Evolutionary conservation across 2,113 vertebrate species (phyloP), one percentile per base, ranked within the genome.

Genomic region (Cryptotis parvus): DNA sequence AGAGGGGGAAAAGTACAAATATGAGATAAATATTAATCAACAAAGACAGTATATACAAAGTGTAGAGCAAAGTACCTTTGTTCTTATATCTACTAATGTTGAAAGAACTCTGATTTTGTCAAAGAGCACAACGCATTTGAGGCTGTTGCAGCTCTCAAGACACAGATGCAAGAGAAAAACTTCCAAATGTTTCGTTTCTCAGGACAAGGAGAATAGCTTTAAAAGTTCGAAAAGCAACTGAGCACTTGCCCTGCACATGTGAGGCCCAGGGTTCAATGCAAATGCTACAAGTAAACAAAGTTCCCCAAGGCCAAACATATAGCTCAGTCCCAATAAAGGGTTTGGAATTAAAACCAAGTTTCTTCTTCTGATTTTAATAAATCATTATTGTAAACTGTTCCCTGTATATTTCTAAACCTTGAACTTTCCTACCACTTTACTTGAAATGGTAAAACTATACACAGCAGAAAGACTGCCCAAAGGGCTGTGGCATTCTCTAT

Each of bases 351-450:
- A 12, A 79, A 92, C 27, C 26, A 15, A 87, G 74, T 45, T 78
- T 86, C 33, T 85, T 82, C 68, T 58, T 68, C 66, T 75, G 43
- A 89, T 79, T 87, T 55, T 66, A 79, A 93, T 61, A 10, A 91
- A 80, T 43, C 15, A 91, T 69, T 75, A 87, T 24, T 82, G 12
- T 80, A 18, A 94, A 58, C 31, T 78, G 20, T 55, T 93, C 83
- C 41, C 75, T 16, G 69, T 65, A 79, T 74, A 69, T 27, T 84
- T 14, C 27, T 41, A 61, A 68, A 73, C 66, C 37, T 77, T 58
- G 18, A 58, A 18, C 73, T 18, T n/a, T 92, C 89, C 29, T 24
- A 49, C 12, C 27, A 80, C 26, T 39, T 9, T n/a, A 72, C 68
- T 80, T 81, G 81, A 85, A 92, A 65, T 27, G 45, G 24, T 58